Base-by-base conservation (phyloP, 2,113 vertebrate species). In the Centropristis striata region DNA sequence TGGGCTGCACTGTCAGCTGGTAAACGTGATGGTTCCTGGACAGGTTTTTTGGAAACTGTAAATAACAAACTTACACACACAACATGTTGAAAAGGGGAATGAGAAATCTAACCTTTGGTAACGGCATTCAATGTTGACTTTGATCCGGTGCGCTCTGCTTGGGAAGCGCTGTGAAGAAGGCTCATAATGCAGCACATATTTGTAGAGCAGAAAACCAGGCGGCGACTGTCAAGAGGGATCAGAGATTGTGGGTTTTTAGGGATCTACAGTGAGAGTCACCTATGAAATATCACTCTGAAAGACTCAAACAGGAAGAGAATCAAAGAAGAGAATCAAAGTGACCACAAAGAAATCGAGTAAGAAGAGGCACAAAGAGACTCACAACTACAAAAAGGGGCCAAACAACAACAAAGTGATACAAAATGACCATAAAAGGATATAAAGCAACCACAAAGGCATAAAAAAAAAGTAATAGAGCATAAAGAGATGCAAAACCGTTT, bases 11-110 rank as follows among this genome's bases (percentile, higher is more conserved):
- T 1, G 84, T 90, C 60, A 93, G 87, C 13, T 84, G 81, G 80
- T 91, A 53, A 9, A 95, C 88, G n/a, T 93, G 86, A 18, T 91
- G 86, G 59, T 87, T 73, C 72, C 94, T 95, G 78, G n/a, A 44
- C 14, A 75, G 1, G 9, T n/a, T 2, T n/a, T 32, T 59, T 55
- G 4, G 8, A 49, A 47, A 15, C 6, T 53, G 11, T 69, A 8
- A 60, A 12, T 12, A 23, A 3, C 0, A 2, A 10, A 1, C n/a
- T 12, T 28, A 46, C 6, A 13, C 1, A 54, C 44, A 46, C 23
- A 23, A 57, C 4, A 61, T 15, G 3, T 3, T 27, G 6, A 46
- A 65, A 32, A 57, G 4, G 58, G 2, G 1, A 4, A 21, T 39
- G 3, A 44, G 11, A 51, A 47, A 1, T 10, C 68, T 21, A 57